A percentile compares a stretch with the other conserved stretches of the same genome.
Conservation (phyloP, 1,140 invertebrate genomes). For the Polypedilum vanderplanki region DNA sequence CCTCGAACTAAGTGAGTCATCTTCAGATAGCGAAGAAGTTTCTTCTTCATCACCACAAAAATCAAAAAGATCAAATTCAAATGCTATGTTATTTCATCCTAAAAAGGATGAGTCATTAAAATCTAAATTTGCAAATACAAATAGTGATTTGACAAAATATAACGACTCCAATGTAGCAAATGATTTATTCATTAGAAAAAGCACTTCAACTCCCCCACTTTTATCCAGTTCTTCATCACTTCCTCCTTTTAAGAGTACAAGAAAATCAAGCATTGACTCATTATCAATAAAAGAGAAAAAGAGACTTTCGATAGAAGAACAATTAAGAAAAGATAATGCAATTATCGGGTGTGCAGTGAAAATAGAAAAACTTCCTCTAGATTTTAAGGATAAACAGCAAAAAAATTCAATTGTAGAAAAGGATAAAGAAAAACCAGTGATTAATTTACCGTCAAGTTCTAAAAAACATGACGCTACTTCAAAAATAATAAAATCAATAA, state of each 20-base stretch:
- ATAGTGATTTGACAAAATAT: not conserved
- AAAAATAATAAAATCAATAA: not conserved
- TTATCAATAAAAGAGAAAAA: constrained; percentile 31
- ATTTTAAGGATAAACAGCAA: not conserved
- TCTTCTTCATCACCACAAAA: no score
- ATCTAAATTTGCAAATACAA: not conserved
- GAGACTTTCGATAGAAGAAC: not conserved
- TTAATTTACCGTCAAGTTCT: not conserved
- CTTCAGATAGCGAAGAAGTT: no score
- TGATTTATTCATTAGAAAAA: no score
- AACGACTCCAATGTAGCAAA: not conserved
- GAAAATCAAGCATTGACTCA: constrained; percentile 40
- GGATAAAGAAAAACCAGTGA: not conserved
- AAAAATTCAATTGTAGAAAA: not conserved
- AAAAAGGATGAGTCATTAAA: not conserved
- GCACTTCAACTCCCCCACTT: no score
- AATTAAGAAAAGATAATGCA: constrained; percentile 1
- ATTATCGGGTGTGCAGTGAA: not conserved
- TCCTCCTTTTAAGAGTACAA: constrained; percentile 30
- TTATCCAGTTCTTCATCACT: no score
- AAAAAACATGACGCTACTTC: not conserved
- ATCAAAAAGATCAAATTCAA: no score
- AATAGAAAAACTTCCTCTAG: not conserved
- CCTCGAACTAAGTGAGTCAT: no score
- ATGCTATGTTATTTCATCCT: not conserved